Base-by-base conservation (phyloP, 2,113 vertebrate species). In the Parotia lawesii region DNA sequence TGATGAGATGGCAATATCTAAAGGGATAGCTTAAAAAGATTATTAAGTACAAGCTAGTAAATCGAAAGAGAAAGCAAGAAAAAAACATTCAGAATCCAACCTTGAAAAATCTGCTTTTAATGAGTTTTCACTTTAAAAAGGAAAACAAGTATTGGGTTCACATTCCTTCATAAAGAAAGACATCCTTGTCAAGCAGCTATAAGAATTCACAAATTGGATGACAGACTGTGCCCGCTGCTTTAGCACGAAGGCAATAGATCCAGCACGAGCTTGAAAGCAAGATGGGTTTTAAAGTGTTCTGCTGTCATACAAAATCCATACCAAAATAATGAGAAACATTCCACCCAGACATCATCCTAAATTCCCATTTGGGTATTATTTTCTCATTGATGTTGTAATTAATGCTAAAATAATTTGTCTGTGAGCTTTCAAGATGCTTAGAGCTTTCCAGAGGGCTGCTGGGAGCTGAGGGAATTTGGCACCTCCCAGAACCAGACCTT, bases 311-410 rank as follows among this genome's bases (percentile, higher is more conserved):
- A 11, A 76, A 94, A 92, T 88, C 85, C 93, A 85, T 74, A 84
- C 58, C 44, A 81, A 91, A 90, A 91, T 91, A 95, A 95, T 78
- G 91, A 94, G 91, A 85, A 89, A 72, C 64, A 57, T 75, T 94
- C 58, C 58, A 70, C 31, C 38, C 73, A 88, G 62, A 44, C 31
- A 94, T 78, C 80, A 74, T 94, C 70, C 83, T 94, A 48, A 86
- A 93, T 90, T 94, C 90, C 85, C 86, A 82, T 70, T 92, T 83
- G 91, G 79, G 87, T 79, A 80, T 84, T 92, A 24, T 94, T 97
- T 96, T 85, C 76, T 93, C 92, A 91, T 85, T 94, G 92, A 81
- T 95, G 86, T 95, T 89, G 86, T 93, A 94, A 94, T 96, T 97
- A 89, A 95, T 91, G 91, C 95, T 96, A 82, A 81, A 93, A 94